Evolutionary conservation across 2,888 invertebrate species (phyloP).

Genomic region (Epinotia brunnichana): DNA sequence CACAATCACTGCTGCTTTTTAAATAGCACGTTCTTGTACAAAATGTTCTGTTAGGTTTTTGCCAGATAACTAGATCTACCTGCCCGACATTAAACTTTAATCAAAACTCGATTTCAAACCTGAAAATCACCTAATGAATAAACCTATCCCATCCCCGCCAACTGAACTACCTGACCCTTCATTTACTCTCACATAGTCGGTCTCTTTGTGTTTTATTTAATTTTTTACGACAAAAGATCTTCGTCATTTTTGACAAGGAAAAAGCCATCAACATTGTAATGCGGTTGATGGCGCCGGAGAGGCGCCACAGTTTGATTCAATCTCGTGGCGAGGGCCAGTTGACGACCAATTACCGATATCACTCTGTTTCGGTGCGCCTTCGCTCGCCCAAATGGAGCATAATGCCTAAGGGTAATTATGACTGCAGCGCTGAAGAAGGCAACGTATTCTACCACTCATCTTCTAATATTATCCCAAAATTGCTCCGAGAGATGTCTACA

Average conservation of each 20-base stretch:
- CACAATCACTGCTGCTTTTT: neutral
- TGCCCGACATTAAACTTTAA: constrained; percentile 27
- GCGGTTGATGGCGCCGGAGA: constrained; percentile 77
- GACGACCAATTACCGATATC: constrained; percentile 83
- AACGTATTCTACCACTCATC: constrained; percentile 63
- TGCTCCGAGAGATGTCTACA: constrained; percentile 52
- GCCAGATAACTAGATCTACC: constrained; percentile 17
- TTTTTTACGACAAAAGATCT: constrained; percentile 81
- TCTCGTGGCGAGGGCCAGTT: constrained; percentile 68
- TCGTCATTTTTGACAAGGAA: constrained; percentile 84
- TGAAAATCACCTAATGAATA: constrained; percentile 46
- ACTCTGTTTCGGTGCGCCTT: constrained; percentile 72
- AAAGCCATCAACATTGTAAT: constrained; percentile 83
- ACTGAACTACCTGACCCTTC: constrained; percentile 70
- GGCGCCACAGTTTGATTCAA: constrained; percentile 77
- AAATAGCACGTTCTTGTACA: neutral
- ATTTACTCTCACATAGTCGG: constrained; percentile 76
- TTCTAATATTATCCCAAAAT: constrained; percentile 71
- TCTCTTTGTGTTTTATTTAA: constrained; percentile 76
- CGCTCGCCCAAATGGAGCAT: constrained; percentile 77
- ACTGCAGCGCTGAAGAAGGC: constrained; percentile 60
- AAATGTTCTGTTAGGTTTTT: neutral
- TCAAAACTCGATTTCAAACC: constrained; percentile 31
- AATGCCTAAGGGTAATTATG: constrained; percentile 83
- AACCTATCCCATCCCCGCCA: constrained; percentile 45